Evolutionary conservation across 2,113 vertebrate genomes (phyloP).

Genomic region (Catharus bicknelli): DNA sequence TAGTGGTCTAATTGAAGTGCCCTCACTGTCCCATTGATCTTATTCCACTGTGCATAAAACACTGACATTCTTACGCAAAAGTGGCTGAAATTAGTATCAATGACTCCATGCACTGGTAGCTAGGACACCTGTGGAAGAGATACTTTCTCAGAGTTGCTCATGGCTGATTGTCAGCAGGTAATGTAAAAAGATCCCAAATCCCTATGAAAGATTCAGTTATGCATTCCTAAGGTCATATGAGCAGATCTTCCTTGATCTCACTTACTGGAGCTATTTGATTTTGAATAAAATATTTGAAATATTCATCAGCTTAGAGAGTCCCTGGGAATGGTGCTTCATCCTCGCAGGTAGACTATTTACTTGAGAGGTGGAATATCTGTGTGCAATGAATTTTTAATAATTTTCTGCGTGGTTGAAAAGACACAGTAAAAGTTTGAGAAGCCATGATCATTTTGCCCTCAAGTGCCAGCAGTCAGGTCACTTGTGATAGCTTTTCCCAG

Average conservation of each 20-base stretch:
- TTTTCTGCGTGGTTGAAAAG: not conserved
- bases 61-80: not conserved
- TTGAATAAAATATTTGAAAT: slow-evolving; percentile 29
- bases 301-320: not conserved
- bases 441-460: not conserved
- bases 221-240: not conserved
- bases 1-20: not conserved
- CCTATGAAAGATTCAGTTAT: not conserved
- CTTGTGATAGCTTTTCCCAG: not conserved
- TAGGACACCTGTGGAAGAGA: not conserved
- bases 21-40: not conserved
- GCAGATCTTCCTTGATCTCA: not conserved
- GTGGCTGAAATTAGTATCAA: not conserved
- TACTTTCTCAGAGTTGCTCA: not conserved
- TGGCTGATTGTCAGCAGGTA: not conserved
- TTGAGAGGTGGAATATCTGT: not conserved
- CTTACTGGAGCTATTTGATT: slow-evolving; percentile 6
- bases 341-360: not conserved
- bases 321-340: not conserved
- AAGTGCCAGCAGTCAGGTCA: not conserved
- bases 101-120: not conserved
- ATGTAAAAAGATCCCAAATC: not conserved
- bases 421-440: not conserved
- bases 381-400: slow-evolving; percentile 10
- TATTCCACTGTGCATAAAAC: not conserved